Evolutionary conservation across 2,888 invertebrate genomes (phyloP).

Genomic region (Ashinkailepas kermadecensis): DNA sequence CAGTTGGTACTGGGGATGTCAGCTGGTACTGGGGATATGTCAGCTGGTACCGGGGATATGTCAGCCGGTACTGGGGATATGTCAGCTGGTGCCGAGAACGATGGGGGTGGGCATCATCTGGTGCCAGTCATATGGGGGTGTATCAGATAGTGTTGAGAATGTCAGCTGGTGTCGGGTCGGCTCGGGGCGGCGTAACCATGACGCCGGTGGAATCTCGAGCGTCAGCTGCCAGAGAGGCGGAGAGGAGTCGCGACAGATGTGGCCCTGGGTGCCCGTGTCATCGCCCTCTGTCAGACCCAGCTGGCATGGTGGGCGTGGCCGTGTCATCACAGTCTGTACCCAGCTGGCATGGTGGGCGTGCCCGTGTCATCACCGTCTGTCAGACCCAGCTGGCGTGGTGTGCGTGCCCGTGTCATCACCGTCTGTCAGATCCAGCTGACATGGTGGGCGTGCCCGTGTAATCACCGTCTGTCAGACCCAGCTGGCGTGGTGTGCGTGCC

Average conservation of each 20-base stretch:
- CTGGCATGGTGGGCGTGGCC: too few species aligned
- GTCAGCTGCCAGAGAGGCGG: not conserved
- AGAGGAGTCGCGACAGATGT: not conserved
- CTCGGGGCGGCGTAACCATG: not conserved
- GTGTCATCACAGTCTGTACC: too few species aligned
- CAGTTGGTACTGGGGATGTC: too few species aligned
- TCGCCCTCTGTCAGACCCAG: too few species aligned
- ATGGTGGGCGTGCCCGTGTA: not conserved
- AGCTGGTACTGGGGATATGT: too few species aligned
- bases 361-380: not conserved
- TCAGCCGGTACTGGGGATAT: too few species aligned
- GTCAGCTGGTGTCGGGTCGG: not conserved
- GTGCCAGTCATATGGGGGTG: not conserved
- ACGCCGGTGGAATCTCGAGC: slow-evolving; percentile 1
- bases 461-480: not conserved
- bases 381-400: too few species aligned
- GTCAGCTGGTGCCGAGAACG: not conserved
- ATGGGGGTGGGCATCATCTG: not conserved
- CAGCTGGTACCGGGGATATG: too few species aligned
- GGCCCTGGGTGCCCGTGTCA: not conserved
- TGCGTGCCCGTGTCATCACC: too few species aligned
- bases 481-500: too few species aligned
- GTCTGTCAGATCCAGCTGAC: too few species aligned
- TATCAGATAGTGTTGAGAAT: not conserved
- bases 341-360: not conserved